Evolutionary conservation across 2,888 invertebrate genomes (phyloP).

Genomic region (Thysanoteuthis rhombus): DNA sequence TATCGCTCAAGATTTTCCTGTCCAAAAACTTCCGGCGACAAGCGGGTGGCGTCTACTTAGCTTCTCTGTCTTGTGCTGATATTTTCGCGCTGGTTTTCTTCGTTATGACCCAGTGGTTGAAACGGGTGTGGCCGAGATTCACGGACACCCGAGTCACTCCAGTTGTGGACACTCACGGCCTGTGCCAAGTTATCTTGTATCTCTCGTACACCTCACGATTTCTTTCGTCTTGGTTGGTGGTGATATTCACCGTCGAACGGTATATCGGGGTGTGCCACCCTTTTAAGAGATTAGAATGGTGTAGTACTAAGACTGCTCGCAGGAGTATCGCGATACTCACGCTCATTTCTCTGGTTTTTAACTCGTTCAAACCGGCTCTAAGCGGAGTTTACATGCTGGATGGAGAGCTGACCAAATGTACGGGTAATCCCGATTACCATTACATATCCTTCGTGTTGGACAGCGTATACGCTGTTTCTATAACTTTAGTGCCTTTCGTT

Average conservation of each 20-base stretch:
- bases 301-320: constrained; percentile 52
- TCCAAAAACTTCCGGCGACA: constrained; percentile 75
- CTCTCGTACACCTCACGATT: constrained; percentile 70
- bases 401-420: constrained; percentile 45
- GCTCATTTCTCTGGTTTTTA: constrained; percentile 44
- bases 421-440: constrained; percentile 44
- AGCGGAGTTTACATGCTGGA: constrained; percentile 43
- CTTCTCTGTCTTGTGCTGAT: constrained; percentile 81
- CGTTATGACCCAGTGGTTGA: constrained; percentile 63
- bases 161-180: constrained; percentile 68
- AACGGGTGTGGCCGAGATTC: constrained; percentile 50
- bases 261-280: constrained; percentile 64
- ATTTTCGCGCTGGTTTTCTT: constrained; percentile 76
- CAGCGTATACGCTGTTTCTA: constrained; percentile 55
- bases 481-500: constrained; percentile 62
- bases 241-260: constrained; percentile 61
- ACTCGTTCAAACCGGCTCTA: constrained; percentile 57
- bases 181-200: constrained; percentile 81
- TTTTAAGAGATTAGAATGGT: constrained; percentile 54
- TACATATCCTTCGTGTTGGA: constrained; percentile 55
- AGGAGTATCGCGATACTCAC: constrained; percentile 51
- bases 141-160: constrained; percentile 42
- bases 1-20: constrained; percentile 81
- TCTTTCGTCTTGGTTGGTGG: constrained; percentile 63
- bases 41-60: constrained; percentile 82